Evolutionary conservation across 1,140 invertebrate genomes (phyloP).

Genomic region (Euura lappo): DNA sequence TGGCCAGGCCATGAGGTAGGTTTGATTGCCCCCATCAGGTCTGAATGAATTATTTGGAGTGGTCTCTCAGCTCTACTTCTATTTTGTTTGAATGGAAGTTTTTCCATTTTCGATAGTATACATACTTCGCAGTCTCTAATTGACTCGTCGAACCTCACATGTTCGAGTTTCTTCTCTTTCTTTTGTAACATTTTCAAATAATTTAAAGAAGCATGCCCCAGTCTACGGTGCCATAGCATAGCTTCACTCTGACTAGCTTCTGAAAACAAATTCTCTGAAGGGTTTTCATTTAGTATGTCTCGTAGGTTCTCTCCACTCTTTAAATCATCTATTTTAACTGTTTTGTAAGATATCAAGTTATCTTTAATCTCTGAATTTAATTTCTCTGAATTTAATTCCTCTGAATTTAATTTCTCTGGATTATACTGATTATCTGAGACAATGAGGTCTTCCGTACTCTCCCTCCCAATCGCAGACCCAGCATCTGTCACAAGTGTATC

Average conservation of each 20-base stretch:
- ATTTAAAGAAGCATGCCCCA: conserved; percentile 34
- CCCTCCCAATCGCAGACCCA: conserved; percentile 16
- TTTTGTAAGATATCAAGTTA: conserved; percentile 13
- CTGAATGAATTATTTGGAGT: conserved; percentile 22
- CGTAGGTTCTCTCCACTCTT: not conserved
- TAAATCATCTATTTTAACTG: conserved; percentile 7
- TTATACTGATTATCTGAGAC: not conserved
- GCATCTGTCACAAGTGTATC: not conserved
- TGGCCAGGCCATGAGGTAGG: conserved; percentile 17
- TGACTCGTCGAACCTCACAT: conserved; percentile 31
- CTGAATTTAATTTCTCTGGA: conserved; percentile 13
- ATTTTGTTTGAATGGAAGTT: conserved; percentile 25
- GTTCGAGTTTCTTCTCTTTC: conserved; percentile 24
- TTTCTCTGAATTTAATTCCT: too few relatives aligned
- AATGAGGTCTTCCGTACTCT: conserved; percentile 16
- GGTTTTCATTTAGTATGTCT: conserved; percentile 11
- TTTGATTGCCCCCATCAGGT: conserved; percentile 29
- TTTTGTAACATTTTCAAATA: conserved; percentile 33
- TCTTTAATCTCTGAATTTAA: conserved; percentile 1
- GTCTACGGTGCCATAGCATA: conserved; percentile 32
- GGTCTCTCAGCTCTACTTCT: conserved; percentile 24
- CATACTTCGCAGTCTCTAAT: conserved; percentile 34
- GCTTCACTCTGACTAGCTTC: conserved; percentile 24
- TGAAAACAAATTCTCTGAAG: conserved; percentile 13
- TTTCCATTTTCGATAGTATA: conserved; percentile 29